Evolutionary conservation across 2,797 vertebrate genomes (phyloP), one percentile per base, ranked within the genome.

Genomic region (Acropternis orthonyx): DNA sequence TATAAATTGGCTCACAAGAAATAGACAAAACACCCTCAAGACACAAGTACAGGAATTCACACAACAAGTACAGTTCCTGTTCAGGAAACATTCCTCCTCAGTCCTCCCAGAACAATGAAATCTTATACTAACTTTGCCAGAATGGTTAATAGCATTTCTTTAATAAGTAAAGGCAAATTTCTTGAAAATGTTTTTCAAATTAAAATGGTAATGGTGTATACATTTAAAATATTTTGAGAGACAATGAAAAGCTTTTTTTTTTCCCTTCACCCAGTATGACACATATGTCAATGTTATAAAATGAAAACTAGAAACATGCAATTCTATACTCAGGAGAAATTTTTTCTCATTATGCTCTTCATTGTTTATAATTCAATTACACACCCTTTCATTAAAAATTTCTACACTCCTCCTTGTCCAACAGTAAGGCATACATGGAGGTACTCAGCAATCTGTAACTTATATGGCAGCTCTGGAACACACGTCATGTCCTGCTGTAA

Each of bases 401-500:
- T 69, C 55, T 44, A 44, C 32, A 14, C 10, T 48, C 23, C 51
- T 65, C 58, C 32, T 59, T 75, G 26, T n/a, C 37, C 34, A 68
- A 27, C 28, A 56, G 12, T 16, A 72, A 58, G 36, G 26, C 30
- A 37, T 19, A 44, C 21, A 21, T 24, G 74, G 26, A 72, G 21
- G 16, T 48, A 68, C 16, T 59, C 0, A 1, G 28, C 56, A 1
- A 0, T 41, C 59, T 44, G 48, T 55, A 78, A 14, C 17, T 67
- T 48, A 39, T 1, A 12, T 2, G 1, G 23, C 21, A 82, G 34
- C 51, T 76, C 46, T 58, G 19, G 7, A 79, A 68, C 18, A 41
- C 14, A 30, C 5, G 12, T 66, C 27, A 46, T 59, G 36, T 55
- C 8, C 41, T 41, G 16, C 41, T 79, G 28, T 48, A 17, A 41